phyloP scores from a whole-genome alignment of 2,888 invertebrate genomes.

The Cephonodes hylas region DNA sequence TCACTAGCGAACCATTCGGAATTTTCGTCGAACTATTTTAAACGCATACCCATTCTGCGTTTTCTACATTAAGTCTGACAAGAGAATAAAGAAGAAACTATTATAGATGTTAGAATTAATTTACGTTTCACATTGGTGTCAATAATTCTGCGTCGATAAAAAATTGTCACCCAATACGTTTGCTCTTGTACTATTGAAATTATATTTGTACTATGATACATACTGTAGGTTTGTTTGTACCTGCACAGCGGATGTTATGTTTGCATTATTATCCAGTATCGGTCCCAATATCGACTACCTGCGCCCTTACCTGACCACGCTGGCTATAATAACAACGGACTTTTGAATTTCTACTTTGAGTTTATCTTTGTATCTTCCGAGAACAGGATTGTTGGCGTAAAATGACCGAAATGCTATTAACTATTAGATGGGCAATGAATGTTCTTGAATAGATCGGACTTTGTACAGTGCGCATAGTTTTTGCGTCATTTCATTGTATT shows the following conservation, averaged over 20 bases:
- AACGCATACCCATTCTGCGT: too few relatives aligned
- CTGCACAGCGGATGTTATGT: constrained; percentile 30
- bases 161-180: too few relatives aligned
- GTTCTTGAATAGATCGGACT: not conserved
- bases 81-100: too few relatives aligned
- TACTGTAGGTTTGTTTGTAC: not conserved
- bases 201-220: too few relatives aligned
- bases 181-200: too few relatives aligned
- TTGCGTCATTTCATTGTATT: not conserved
- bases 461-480: not conserved
- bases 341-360: not conserved
- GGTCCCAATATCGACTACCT: not conserved
- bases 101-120: too few relatives aligned
- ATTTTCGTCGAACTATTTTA: too few relatives aligned
- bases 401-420: constrained; percentile 7
- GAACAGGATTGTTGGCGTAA: not conserved
- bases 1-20: too few relatives aligned
- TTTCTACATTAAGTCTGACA: too few relatives aligned
- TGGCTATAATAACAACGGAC: not conserved
- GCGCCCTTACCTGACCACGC: not conserved
- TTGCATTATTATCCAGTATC: constrained; percentile 19
- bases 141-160: too few relatives aligned
- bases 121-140: too few relatives aligned
- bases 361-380: constrained; percentile 6
- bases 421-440: not conserved